phyloP scores from a whole-genome alignment of 2,797 vertebrate genomes.

The Anableps anableps region DNA sequence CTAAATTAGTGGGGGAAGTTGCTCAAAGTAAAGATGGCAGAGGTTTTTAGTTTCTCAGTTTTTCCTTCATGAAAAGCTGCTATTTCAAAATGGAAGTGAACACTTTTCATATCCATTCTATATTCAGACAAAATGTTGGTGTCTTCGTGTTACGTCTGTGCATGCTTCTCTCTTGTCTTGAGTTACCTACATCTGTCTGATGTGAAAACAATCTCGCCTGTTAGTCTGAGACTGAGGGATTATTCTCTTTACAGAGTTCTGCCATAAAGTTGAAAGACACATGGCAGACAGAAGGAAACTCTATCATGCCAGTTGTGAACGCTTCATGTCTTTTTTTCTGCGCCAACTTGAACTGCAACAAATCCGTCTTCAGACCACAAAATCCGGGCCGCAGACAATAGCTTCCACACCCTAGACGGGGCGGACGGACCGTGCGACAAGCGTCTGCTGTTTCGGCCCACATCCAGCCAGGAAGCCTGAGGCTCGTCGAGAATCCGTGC shows the following conservation, averaged over 20 bases:
- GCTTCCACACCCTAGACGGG: constrained; percentile 4
- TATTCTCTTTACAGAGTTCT: constrained; percentile 2
- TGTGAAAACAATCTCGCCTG: not conserved
- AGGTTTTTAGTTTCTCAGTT: not conserved
- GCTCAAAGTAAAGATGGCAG: not conserved
- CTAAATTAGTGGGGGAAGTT: not conserved
- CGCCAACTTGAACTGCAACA: constrained; percentile 9
- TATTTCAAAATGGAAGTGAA: not conserved
- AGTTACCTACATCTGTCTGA: not conserved
- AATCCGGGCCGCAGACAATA: constrained; percentile 65
- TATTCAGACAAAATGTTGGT: not conserved
- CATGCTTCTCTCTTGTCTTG: not conserved
- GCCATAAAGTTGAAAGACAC: constrained; percentile 51
- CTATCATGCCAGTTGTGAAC: constrained; percentile 59
- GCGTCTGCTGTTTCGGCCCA: constrained; percentile 17
- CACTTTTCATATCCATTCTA: not conserved
- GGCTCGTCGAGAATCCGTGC: constrained; percentile 12
- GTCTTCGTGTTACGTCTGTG: not conserved
- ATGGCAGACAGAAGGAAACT: constrained; percentile 68
- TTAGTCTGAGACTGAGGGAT: constrained; percentile 15
- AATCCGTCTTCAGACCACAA: constrained; percentile 36
- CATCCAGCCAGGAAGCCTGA: constrained; percentile 34
- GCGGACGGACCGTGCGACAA: constrained; percentile 2
- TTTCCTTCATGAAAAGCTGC: not conserved
- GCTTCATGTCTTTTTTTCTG: constrained; percentile 25